These are phyloP conservation scores for Borostomias antarcticus DNA, from an alignment of 2,797 vertebrate species.

Conservation along the genomic window DNA sequence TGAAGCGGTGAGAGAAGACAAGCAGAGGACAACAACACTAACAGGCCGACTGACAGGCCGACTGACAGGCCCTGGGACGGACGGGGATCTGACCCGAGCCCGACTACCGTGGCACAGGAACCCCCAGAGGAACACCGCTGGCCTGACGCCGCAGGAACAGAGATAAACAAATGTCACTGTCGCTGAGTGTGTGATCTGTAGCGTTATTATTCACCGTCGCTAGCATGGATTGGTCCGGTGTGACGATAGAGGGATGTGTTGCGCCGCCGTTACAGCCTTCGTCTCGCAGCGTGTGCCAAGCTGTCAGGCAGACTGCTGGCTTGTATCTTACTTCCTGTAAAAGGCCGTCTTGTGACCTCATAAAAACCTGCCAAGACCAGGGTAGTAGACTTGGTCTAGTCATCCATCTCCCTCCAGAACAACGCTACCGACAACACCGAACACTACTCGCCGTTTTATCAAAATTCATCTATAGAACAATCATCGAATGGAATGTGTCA, in stretches of 20 bases:
- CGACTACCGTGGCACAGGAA: not conserved
- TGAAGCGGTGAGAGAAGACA: constrained; percentile 47
- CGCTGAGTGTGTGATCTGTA: not conserved
- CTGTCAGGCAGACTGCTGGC: no score
- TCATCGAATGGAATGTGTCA: no score
- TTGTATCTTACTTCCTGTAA: not conserved
- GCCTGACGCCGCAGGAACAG: not conserved
- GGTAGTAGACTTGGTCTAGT: not conserved
- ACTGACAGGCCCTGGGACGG: not conserved
- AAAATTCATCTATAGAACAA: not conserved
- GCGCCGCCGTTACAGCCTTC: no score
- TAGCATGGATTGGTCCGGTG: no score
- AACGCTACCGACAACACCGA: not conserved
- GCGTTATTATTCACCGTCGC: no score
- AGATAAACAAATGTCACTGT: not conserved
- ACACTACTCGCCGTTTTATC: not conserved
- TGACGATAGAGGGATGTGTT: no score
- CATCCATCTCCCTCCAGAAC: not conserved
- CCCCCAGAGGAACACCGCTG: not conserved
- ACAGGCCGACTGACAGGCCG: not conserved
- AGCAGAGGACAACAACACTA: not conserved
- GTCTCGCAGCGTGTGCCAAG: no score
- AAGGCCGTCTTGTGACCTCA: not conserved
- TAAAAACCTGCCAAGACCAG: not conserved
- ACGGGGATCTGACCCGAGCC: not conserved